Percentiles rank a stretch among this genome's conserved stretches.
These are phyloP conservation scores for Notodonta ziczac DNA, from an alignment of 2,888 invertebrate species.

Conservation along the genomic window DNA sequence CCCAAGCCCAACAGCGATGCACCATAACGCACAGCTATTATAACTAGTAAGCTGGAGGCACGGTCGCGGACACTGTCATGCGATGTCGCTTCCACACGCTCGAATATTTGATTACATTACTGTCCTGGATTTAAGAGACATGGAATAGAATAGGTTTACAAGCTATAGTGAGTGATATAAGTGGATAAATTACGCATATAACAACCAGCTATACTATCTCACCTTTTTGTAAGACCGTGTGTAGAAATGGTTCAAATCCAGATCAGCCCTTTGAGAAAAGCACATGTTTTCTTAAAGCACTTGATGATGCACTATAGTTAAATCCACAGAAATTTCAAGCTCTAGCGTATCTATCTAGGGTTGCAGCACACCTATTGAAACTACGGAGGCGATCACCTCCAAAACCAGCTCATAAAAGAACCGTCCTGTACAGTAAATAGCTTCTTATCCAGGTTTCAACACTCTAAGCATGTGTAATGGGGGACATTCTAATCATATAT, in stretches of 20 bases:
- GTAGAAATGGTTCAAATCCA: no score
- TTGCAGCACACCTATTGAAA: no score
- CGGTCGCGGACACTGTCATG: conserved; percentile 4
- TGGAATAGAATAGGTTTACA: not conserved
- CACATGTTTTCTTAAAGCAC: no score
- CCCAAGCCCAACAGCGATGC: not conserved
- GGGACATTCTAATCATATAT: conserved; percentile 39
- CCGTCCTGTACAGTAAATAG: not conserved
- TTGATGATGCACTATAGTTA: no score
- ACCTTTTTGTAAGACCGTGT: no score
- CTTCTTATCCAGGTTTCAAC: conserved; percentile 15
- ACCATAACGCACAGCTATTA: not conserved
- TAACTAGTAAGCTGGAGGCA: not conserved
- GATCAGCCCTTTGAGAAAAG: no score
- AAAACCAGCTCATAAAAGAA: no score
- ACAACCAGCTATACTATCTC: not conserved
- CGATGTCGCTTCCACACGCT: conserved; percentile 1
- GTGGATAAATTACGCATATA: not conserved
- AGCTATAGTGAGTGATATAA: no score
- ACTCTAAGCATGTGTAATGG: conserved; percentile 20
- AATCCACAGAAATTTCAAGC: no score
- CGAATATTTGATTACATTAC: conserved; percentile 8
- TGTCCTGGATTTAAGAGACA: not conserved
- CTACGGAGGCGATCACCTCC: no score
- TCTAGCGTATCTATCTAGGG: no score